Percentiles rank a stretch among this genome's conserved stretches.
phyloP scores from a whole-genome alignment of 2,797 vertebrate genomes.

The Ceyx erithaca region DNA sequence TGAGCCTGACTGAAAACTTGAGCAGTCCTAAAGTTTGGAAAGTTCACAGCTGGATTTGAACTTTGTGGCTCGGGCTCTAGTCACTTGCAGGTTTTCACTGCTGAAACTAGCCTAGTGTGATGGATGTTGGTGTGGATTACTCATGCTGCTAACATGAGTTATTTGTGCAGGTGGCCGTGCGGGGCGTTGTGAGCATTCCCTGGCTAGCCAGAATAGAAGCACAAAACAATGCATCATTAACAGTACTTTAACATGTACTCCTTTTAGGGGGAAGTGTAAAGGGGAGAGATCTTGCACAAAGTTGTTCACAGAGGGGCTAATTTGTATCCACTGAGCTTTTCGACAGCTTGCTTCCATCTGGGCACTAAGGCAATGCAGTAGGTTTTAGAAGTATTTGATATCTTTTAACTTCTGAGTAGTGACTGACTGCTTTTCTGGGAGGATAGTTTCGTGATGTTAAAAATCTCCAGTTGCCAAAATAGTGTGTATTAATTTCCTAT shows the following conservation, averaged over 20 bases:
- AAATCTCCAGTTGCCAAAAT: constrained; percentile 39
- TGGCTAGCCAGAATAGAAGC: constrained; percentile 15
- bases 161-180: constrained; percentile 71
- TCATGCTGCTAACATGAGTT: constrained; percentile 71
- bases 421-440: constrained; percentile 41
- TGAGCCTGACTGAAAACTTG: constrained; percentile 16
- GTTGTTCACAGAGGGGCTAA: not conserved
- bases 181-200: not conserved
- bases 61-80: constrained; percentile 49
- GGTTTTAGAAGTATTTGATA: not conserved
- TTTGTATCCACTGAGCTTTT: not conserved
- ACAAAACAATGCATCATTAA: constrained; percentile 38
- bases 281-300: not conserved
- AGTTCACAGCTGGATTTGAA: constrained; percentile 65
- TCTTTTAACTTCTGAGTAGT: constrained; percentile 27
- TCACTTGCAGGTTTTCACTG: constrained; percentile 64
- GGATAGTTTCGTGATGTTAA: constrained; percentile 2
- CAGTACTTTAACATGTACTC: not conserved
- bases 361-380: not conserved
- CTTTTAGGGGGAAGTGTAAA: not conserved
- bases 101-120: constrained; percentile 4
- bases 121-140: constrained; percentile 68
- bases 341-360: not conserved
- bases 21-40: constrained; percentile 47
- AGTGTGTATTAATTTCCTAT: constrained; percentile 39